Evolutionary conservation across 2,888 invertebrate genomes (phyloP).

Genomic region (Trileptium ribeirensis): DNA sequence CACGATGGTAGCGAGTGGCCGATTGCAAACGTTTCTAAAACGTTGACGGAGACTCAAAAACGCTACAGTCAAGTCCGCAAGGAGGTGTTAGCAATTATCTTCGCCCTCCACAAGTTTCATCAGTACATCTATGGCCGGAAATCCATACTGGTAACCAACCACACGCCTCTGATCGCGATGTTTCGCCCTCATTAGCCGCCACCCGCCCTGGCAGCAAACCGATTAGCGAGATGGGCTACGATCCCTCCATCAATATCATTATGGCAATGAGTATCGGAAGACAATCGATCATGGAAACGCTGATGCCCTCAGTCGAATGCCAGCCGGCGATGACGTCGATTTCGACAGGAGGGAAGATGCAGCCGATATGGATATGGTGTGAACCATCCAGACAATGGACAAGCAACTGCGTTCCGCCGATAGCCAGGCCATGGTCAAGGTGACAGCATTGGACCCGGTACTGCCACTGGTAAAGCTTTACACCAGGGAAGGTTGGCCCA

Average conservation of each 20-base stretch:
- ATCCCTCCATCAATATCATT: neutral
- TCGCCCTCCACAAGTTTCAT: constrained; percentile 37
- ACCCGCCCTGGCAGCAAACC: constrained; percentile 25
- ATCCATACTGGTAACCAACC: constrained; percentile 33
- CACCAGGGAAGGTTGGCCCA: neutral
- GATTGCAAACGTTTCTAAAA: constrained; percentile 37
- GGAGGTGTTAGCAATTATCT: constrained; percentile 37
- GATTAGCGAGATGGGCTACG: constrained; percentile 29
- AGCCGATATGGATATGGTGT: neutral
- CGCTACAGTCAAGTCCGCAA: constrained; percentile 38
- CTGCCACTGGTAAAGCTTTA: neutral
- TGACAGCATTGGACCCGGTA: neutral
- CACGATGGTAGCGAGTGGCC: constrained; percentile 30
- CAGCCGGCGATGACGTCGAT: constrained; percentile 10
- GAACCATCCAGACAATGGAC: neutral
- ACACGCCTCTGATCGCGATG: constrained; percentile 32
- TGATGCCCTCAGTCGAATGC: constrained; percentile 33
- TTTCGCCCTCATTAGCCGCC: constrained; percentile 22
- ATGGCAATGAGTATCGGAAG: constrained; percentile 1
- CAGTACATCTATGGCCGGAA: constrained; percentile 37
- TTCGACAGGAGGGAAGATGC: constrained; percentile 27
- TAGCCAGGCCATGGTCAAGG: neutral
- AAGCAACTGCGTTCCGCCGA: neutral
- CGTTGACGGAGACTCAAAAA: constrained; percentile 33
- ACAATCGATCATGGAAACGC: constrained; percentile 30